Evolutionary conservation across 53 echinoderm and acorn worm genomes (phyloP), one percentile per base, ranked within the genome.

Genomic region (Paelopatides confundens): DNA sequence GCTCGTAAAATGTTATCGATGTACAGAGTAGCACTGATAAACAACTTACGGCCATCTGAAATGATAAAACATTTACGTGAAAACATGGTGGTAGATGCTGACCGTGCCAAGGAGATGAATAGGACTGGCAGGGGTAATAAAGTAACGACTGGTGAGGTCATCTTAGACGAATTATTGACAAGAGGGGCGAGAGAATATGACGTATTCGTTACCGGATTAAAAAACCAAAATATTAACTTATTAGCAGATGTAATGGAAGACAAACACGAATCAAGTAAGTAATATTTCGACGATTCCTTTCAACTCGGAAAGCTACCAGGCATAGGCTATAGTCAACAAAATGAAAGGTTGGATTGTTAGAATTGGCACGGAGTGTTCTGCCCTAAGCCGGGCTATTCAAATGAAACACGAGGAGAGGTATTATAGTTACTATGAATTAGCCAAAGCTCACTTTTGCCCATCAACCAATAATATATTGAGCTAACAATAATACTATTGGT

Each of bases 241-340:
- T 85, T 99, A 47, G 92, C 99, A 4, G 99, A 99, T 66, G 87
- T 99, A 24, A 65, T 99, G 48, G 96, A 99, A 70, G 90, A 96
- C 58, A 95, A 94, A 85, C 95, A 95, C 49, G 92, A 90, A 39
- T 94, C 96, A 89, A 94, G 99, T 99, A 77, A 87, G 95, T 48
- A n/a, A n/a, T n/a, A n/a, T n/a, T n/a, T n/a, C n/a, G n/a, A n/a
- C n/a, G n/a, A n/a, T n/a, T n/a, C n/a, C n/a, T n/a, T n/a, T n/a
- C n/a, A n/a, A n/a, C n/a, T n/a, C n/a, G n/a, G n/a, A n/a, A n/a
- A n/a, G n/a, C n/a, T n/a, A n/a, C n/a, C n/a, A n/a, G n/a, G n/a
- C n/a, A n/a, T n/a, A n/a, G n/a, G n/a, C n/a, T n/a, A n/a, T n/a
- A n/a, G n/a, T n/a, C n/a, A n/a, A n/a, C n/a, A n/a, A n/a, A n/a